These are phyloP conservation scores for Periplaneta americana DNA, from an alignment of 1,140 invertebrate species.

Conservation along the genomic window DNA sequence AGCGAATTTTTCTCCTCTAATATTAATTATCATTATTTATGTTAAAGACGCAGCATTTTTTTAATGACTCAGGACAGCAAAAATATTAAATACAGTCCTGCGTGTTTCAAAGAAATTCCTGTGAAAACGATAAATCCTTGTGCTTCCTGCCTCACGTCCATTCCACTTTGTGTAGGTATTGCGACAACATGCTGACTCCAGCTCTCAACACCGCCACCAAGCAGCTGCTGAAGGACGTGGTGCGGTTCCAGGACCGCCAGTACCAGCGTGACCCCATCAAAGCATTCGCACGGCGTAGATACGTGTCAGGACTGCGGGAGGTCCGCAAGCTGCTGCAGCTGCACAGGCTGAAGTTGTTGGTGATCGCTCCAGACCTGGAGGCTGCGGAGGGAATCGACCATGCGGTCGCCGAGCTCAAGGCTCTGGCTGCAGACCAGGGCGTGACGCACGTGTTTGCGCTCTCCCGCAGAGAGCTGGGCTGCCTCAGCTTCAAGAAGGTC, in stretches of 20 bases:
- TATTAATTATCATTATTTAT: no score
- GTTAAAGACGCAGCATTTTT: no score
- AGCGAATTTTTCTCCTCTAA: no score
- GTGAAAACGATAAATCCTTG: no score
- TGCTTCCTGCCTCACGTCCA: no score
- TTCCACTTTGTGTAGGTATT: slow-evolving; percentile 14
- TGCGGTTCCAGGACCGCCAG: slow-evolving; percentile 52
- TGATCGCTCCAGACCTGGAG: slow-evolving; percentile 51
- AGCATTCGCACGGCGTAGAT: slow-evolving; percentile 44
- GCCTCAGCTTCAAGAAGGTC: slow-evolving; percentile 45
- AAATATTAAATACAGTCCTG: no score
- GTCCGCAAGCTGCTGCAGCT: slow-evolving; percentile 47
- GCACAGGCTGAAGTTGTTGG: slow-evolving; percentile 49
- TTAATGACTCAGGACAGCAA: no score
- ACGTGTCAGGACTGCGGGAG: slow-evolving; percentile 53
- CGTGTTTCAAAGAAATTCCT: no score
- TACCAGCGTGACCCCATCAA: slow-evolving; percentile 53
- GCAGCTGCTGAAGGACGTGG: slow-evolving; percentile 45
- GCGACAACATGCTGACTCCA: slow-evolving; percentile 3
- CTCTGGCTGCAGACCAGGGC: slow-evolving; percentile 28
- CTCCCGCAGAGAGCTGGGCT: slow-evolving; percentile 43
- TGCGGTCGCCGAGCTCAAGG: slow-evolving; percentile 1
- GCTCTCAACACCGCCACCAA: not conserved
- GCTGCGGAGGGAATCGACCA: slow-evolving; percentile 15
- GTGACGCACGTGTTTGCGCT: slow-evolving; percentile 49